These are phyloP conservation scores for Chromobotia macracanthus DNA, from an alignment of 2,797 vertebrate species.

Conservation along the genomic window DNA sequence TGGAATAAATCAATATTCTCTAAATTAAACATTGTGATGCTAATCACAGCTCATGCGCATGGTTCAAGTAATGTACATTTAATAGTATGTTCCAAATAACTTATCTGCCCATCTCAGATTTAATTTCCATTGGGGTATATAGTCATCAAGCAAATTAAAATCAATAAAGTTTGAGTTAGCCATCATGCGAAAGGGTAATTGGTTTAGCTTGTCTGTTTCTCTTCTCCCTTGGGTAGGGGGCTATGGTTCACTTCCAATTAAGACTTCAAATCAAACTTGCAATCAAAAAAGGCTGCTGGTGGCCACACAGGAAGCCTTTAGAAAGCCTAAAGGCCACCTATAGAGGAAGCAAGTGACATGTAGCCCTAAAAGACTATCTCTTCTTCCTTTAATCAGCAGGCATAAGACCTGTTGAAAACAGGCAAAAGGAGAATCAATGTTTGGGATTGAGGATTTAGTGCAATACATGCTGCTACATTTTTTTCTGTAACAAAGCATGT, in stretches of 20 bases:
- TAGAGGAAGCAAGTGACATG: neutral
- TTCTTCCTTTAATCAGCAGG: neutral
- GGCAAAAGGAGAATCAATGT: neutral
- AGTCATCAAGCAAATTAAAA: constrained; percentile 45
- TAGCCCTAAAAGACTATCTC: neutral
- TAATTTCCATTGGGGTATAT: constrained; percentile 22
- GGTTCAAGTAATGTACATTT: too few species aligned
- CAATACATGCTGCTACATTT: neutral
- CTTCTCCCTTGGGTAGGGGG: constrained; percentile 32
- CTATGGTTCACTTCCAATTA: constrained; percentile 56
- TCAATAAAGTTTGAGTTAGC: constrained; percentile 35
- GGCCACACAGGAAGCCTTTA: constrained; percentile 35
- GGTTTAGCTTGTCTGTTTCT: constrained; percentile 45
- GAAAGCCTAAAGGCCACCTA: constrained; percentile 24
- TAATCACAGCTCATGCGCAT: too few species aligned
- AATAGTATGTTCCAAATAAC: too few species aligned
- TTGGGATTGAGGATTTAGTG: neutral
- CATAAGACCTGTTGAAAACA: constrained; percentile 1
- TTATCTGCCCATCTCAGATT: too few species aligned
- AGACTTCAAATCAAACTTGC: constrained; percentile 51
- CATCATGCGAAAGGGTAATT: constrained; percentile 50
- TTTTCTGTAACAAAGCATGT: neutral
- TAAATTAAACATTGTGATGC: too few species aligned
- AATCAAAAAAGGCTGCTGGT: constrained; percentile 49
- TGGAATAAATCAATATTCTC: too few species aligned